Conservation (phyloP, 1,140 invertebrate species). For the Lepeophtheirus salmonis region DNA sequence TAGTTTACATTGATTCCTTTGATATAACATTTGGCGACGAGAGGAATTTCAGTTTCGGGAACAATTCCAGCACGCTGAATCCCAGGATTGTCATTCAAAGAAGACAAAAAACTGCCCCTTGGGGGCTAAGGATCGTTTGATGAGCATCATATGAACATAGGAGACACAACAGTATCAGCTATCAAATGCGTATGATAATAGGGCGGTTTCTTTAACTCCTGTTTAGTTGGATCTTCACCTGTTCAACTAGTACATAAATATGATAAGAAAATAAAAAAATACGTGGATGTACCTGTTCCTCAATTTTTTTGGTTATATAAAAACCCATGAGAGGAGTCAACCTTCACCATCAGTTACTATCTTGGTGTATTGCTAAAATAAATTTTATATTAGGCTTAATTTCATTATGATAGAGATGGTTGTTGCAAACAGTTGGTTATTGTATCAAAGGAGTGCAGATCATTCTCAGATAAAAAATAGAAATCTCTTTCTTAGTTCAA, state of each 20-base stretch:
- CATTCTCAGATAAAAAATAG: no score
- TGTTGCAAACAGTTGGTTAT: slow-evolving; percentile 2
- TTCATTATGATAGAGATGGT: neutral
- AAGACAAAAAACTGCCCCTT: neutral
- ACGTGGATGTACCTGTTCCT: slow-evolving; percentile 2
- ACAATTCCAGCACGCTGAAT: neutral
- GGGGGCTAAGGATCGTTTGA: no score
- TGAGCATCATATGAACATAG: neutral
- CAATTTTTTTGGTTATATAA: neutral
- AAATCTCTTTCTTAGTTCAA: no score
- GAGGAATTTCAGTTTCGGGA: neutral
- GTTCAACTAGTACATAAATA: neutral
- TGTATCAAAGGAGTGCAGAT: neutral
- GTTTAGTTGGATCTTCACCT: neutral
- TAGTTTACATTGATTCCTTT: neutral
- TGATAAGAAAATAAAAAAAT: neutral
- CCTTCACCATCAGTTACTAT: neutral
- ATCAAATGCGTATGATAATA: neutral
- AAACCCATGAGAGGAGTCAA: slow-evolving; percentile 4
- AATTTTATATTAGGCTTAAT: neutral
- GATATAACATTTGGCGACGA: neutral
- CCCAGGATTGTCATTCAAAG: neutral
- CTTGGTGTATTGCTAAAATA: neutral
- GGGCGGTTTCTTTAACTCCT: neutral
- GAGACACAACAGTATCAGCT: neutral